Conservation (phyloP, 2,797 vertebrate genomes). For the Microhierax caerulescens region DNA sequence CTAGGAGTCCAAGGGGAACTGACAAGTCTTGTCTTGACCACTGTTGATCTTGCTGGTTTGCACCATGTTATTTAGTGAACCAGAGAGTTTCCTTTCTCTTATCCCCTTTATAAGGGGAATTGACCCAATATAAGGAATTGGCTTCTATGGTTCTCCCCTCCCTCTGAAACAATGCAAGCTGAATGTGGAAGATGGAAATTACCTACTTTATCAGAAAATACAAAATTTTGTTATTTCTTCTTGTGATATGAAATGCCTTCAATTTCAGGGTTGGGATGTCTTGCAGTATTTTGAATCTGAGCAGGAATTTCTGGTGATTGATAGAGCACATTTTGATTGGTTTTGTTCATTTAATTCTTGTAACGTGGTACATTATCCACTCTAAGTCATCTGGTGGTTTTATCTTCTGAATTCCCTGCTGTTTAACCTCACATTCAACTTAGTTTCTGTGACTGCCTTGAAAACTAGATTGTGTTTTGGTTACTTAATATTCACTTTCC, state of each 20-base stretch:
- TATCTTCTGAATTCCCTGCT: background rate
- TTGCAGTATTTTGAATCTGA: background rate
- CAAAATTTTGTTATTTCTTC: background rate
- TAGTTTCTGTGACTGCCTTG: background rate
- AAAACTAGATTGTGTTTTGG: background rate
- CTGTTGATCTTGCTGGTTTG: background rate
- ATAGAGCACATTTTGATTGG: background rate
- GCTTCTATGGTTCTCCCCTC: background rate
- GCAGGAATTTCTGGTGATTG: background rate
- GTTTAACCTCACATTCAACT: background rate
- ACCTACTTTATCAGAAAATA: background rate
- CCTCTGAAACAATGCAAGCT: background rate
- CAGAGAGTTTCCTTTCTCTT: background rate
- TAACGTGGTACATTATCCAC: fast-evolving
- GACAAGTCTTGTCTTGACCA: background rate
- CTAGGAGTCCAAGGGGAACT: background rate
- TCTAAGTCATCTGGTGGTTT: background rate
- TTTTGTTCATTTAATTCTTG: background rate
- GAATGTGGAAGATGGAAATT: background rate
- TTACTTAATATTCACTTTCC: background rate
- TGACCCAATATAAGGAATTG: background rate
- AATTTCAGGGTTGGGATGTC: background rate
- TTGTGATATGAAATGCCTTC: background rate
- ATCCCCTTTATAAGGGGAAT: no score
- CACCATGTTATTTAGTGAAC: background rate